Conservation (phyloP, 2,113 vertebrate genomes). For the Aegotheles bennettii region DNA sequence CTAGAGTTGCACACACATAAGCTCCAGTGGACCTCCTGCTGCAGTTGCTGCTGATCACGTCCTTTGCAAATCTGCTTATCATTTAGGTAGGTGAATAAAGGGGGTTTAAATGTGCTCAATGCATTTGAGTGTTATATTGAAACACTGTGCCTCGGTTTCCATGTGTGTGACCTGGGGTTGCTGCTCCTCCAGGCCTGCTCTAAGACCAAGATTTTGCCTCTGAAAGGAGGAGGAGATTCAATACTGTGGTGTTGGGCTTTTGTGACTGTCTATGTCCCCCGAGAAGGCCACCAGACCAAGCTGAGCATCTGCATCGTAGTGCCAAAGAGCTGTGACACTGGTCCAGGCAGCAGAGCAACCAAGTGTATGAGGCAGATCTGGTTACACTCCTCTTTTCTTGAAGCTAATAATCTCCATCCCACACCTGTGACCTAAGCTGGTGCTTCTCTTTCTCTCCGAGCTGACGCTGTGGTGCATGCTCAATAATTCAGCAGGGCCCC, state of each 20-base stretch:
- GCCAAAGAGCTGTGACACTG: background rate
- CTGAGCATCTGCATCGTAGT: background rate
- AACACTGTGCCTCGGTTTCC: background rate
- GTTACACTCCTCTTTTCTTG: background rate
- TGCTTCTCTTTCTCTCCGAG: background rate
- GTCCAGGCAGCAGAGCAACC: background rate
- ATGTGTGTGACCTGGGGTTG: background rate
- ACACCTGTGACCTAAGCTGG: background rate
- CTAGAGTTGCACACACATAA: accelerated
- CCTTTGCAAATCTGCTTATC: background rate
- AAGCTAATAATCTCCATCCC: background rate
- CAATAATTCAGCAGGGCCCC: slow-evolving; percentile 47
- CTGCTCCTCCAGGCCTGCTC: background rate
- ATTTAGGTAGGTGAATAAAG: background rate
- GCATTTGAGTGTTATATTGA: background rate
- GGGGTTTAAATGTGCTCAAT: background rate
- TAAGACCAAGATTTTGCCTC: background rate
- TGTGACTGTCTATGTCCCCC: background rate
- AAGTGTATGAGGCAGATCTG: background rate
- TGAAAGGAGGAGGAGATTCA: background rate
- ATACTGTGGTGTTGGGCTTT: background rate
- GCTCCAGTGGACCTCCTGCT: background rate
- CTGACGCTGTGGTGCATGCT: background rate
- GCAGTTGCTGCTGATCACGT: background rate
- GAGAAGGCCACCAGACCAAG: background rate